Conservation (phyloP, 2,888 invertebrate genomes). For the Macrophya alboannulata region DNA sequence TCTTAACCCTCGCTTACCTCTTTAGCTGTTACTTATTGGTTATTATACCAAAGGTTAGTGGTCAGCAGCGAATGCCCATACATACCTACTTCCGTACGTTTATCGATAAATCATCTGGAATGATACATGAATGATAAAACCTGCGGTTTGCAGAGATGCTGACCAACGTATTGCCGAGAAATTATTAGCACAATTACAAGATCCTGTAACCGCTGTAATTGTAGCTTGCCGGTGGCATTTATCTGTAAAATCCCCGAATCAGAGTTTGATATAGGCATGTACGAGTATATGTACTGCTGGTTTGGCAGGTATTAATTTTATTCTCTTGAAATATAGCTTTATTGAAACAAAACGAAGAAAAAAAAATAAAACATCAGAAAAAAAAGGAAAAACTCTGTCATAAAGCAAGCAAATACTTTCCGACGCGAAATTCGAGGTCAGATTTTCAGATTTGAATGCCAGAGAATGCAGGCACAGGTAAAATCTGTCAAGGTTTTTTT, state of each 20-base stretch:
- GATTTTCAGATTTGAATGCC: neutral
- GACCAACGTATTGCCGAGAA: neutral
- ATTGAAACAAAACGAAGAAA: no score
- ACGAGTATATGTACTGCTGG: neutral
- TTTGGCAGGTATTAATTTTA: neutral
- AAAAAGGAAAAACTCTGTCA: neutral
- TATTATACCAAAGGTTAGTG: neutral
- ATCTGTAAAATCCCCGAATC: neutral
- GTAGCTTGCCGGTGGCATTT: neutral
- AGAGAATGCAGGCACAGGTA: neutral
- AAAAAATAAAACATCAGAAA: neutral
- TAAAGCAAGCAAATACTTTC: neutral
- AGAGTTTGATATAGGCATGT: neutral
- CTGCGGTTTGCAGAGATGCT: neutral
- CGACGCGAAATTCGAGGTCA: neutral
- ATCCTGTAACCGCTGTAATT: neutral
- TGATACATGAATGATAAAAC: neutral
- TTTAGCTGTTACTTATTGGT: constrained; percentile 1
- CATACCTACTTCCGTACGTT: constrained; percentile 4
- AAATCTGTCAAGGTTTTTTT: constrained; percentile 23
- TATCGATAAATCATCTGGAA: neutral
- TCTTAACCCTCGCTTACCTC: neutral
- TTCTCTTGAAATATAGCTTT: neutral
- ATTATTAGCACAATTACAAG: neutral
- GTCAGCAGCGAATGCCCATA: neutral